These are phyloP conservation scores for Chroicocephalus ridibundus DNA, from an alignment of 2,113 vertebrate species.

Conservation along the genomic window DNA sequence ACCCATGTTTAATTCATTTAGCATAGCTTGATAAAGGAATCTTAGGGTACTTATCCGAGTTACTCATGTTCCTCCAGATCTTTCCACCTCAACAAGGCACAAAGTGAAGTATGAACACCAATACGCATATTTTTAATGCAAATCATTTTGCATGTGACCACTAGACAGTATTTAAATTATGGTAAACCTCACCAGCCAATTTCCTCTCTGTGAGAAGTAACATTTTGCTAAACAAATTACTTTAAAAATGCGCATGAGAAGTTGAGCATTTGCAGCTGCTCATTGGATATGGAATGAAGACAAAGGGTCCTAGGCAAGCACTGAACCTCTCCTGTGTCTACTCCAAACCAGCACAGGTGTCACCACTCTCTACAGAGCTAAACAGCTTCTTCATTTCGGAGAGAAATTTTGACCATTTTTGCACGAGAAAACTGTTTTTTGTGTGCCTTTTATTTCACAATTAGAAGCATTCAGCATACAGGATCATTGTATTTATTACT, in stretches of 20 bases:
- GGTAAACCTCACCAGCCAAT: background rate
- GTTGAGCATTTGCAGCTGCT: background rate
- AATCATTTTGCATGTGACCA: background rate
- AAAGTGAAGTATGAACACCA: background rate
- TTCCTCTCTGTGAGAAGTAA: background rate
- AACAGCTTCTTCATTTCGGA: background rate
- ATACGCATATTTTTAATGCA: background rate
- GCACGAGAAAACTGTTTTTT: background rate
- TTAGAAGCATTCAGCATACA: background rate
- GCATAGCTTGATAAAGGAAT: background rate
- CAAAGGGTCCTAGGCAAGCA: background rate
- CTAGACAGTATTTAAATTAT: background rate
- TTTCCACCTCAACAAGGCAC: background rate
- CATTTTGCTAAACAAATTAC: background rate
- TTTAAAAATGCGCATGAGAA: background rate
- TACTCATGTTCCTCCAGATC: background rate
- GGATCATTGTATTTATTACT: background rate
- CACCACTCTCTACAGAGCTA: background rate
- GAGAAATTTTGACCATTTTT: background rate
- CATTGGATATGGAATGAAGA: background rate
- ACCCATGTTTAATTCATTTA: background rate
- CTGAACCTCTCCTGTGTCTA: background rate
- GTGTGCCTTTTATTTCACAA: background rate
- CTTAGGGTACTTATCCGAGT: background rate
- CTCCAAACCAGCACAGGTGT: background rate